Evolutionary conservation across 1,140 invertebrate genomes (phyloP), one percentile per base, ranked within the genome.

Genomic region (Apis florea): DNA sequence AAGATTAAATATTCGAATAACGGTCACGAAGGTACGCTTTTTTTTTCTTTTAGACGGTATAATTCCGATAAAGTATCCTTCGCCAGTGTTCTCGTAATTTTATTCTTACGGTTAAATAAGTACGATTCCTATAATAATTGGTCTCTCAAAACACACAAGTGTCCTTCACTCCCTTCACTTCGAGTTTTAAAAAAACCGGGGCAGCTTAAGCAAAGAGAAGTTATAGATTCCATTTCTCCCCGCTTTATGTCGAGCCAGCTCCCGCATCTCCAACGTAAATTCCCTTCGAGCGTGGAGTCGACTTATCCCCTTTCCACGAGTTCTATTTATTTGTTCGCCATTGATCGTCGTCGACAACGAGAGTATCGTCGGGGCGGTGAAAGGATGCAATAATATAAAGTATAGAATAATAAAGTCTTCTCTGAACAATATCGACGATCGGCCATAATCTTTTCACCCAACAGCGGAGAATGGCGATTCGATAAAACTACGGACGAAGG

Each of bases 391-490:
- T n/a, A n/a, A n/a, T n/a, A n/a, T n/a, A n/a, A n/a, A n/a, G n/a
- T n/a, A n/a, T n/a, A n/a, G n/a, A 6, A 40, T 40, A 40, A 40
- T 47, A 73, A 58, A 59, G n/a, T 1, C 12, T 19, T 56, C 56
- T 24, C 59, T 59, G 31, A 59, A 24, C n/a, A 49, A 15, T 59
- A 73, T 73, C 56, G 24, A 73, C 49, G 13, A 58, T 21, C 21
- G n/a, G 51, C 49, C 53, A 53, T 80, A 58, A 80, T 80, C 61
- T 80, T 61, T 74, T 56, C 70, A 31, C 12, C 15, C 11, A 53
- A 10, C 4, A 47, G 24, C 4, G 12, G 12, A 19, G 49, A 31
- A 5, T 2, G 24, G 24, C 3, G 15, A 61, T 59, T 75, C 77
- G 63, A 75, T 63, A 40, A 66, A 51, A 56, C 53, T 75, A 40